Base-by-base conservation (phyloP, 2,888 invertebrate genomes). In the Gymnocheta viridis region DNA sequence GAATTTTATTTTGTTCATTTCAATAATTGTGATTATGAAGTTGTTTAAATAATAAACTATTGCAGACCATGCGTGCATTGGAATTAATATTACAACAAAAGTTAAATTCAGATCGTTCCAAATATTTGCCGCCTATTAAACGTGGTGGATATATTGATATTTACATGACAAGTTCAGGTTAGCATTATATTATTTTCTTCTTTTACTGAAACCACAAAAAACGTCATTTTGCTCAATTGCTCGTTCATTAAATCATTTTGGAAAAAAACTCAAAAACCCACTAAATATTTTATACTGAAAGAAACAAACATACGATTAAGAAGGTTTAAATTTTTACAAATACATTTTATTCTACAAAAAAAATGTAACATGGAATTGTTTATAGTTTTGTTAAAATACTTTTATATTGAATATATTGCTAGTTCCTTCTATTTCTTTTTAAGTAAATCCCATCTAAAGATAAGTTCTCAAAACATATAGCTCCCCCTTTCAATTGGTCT, bases 131-230 rank as follows among this genome's bases (percentile, higher is more conserved):
- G 90, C 94, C 96, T 87, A 94, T 96, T 92, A 96, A 95, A 93
- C 94, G 96, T 92, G 96, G 96, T 92, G 95, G 95, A 93, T 94
- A 94, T 92, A 94, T 95, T 93, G 96, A 96, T 93, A 95, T 96
- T 91, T 96, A 96, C 93, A 94, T 96, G 92, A 96, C 96, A 93
- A 96, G 96, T 93, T 96, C 96, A 96, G 96, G 96, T 96, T 94
- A 94, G 95, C 88, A 82, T 41, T 76, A 58, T 14, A 80, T 51
- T 38, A 7, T 9, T 79, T 66, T 67, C 62, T 35, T 60, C 29
- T 73, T 56, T 69, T 56, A 56, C 5, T 22, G 51, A 64, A 44
- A 41, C 62, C 49, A 76, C 70, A 66, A 62, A 64, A 66, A 79
- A 80, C 29, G 70, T 70, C 78, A 64, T 80, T 44, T 41, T 66